These are phyloP conservation scores for Norana najaformis DNA, from an alignment of 2,888 invertebrate species.

Conservation along the genomic window DNA sequence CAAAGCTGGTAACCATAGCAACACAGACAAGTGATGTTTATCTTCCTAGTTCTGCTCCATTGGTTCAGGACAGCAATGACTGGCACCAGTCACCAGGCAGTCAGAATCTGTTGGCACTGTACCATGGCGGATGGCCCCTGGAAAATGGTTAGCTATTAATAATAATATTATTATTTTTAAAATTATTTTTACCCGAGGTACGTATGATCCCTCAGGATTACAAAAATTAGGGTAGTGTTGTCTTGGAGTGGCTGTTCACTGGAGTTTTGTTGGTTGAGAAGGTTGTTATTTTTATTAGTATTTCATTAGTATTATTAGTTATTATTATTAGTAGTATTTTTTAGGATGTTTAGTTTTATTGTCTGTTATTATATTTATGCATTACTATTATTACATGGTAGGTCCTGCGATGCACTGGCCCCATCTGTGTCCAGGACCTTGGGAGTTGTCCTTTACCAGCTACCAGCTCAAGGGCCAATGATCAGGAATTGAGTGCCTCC, in stretches of 20 bases:
- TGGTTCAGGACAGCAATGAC: not conserved
- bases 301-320: not conserved
- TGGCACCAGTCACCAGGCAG: conserved; percentile 29
- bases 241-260: not conserved
- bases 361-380: no score
- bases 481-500: no score
- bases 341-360: not conserved
- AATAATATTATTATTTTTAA: not conserved
- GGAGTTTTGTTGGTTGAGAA: not conserved
- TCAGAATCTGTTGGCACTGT: conserved; percentile 63
- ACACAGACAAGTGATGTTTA: conserved; percentile 53
- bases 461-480: no score
- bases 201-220: not conserved
- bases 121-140: conserved; percentile 71
- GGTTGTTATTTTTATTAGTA: not conserved
- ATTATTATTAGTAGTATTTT: not conserved
- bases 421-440: no score
- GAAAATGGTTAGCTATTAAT: conserved; percentile 26
- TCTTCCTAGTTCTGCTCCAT: conserved; percentile 19
- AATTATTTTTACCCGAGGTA: not conserved
- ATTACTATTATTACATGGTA: no score
- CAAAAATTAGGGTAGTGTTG: not conserved
- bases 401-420: no score
- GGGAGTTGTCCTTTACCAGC: no score
- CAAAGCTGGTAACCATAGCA: conserved; percentile 49